Conservation (phyloP, 2,113 vertebrate species). For the Psilopsiagon aurifrons region DNA sequence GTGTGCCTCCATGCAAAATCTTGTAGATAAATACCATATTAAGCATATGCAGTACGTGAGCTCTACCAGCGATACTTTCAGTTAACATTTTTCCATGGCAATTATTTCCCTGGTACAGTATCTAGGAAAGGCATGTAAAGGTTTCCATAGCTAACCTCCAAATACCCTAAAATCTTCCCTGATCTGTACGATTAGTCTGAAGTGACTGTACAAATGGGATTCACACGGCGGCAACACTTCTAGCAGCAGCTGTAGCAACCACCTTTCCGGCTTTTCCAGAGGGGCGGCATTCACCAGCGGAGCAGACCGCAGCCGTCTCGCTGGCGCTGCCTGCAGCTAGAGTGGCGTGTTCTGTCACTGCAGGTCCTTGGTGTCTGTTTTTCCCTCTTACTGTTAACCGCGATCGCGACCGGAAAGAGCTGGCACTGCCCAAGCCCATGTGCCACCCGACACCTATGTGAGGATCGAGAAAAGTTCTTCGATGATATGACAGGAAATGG, state of each 20-base stretch:
- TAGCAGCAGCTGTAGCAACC: constrained; percentile 7
- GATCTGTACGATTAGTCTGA: not conserved
- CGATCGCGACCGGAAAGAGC: not conserved
- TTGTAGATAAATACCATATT: not conserved
- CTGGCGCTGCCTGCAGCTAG: constrained; percentile 2
- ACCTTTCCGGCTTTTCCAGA: constrained; percentile 32
- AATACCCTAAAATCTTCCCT: not conserved
- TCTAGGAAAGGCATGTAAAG: not conserved
- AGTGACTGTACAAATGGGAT: not conserved
- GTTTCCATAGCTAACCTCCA: not conserved
- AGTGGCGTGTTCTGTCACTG: not conserved
- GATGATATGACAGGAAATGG: not conserved
- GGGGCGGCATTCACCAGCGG: not conserved
- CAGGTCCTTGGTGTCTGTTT: not conserved
- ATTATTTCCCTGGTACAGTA: not conserved
- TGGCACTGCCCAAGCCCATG: not conserved
- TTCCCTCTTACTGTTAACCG: not conserved
- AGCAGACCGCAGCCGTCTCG: not conserved
- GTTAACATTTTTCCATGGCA: not conserved
- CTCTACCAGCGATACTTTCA: not conserved
- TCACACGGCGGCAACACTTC: not conserved
- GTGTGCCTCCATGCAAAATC: not conserved
- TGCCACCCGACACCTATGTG: not conserved
- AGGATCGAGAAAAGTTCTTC: not conserved
- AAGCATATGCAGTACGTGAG: not conserved